Evolutionary conservation across 2,797 vertebrate species (phyloP), one percentile per base, ranked within the genome.

Genomic region (Myotis planiceps): DNA sequence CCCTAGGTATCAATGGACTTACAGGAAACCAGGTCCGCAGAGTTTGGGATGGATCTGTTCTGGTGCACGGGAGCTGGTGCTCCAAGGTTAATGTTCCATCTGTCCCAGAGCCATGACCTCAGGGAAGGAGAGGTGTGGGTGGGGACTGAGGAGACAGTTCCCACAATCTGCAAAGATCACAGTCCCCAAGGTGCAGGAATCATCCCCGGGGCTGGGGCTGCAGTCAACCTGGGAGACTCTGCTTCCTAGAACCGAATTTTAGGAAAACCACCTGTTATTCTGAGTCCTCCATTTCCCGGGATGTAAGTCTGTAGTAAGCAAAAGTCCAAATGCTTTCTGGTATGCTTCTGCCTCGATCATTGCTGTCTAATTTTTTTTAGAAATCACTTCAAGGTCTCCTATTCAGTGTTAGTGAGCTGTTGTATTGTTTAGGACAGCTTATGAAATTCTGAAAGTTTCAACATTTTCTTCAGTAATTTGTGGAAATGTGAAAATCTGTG

Each of bases 401-500:
- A 27, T 29, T 80, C 37, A 55, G 16, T 76, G 37, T 65, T 71
- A 42, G 81, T 71, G 32, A 88, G 4, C 47, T 74, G 10, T 83
- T 37, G 10, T 80, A 60, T 23, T 83, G 45, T 51, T 86, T 88
- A 74, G 76, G 79, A 32, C 37, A 49, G 10, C 18, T 32, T 49
- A 51, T 7, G 53, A 69, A 92, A 91, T 88, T 90, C 39, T 47
- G 68, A 88, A 71, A 92, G 29, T 51, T 66, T 71, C 25, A 49
- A 69, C 25, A 68, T 79, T 90, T 96, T 88, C 75, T 76, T 92
- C 34, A 49, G 82, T 47, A 84, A 85, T 75, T 84, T 78, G 25
- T 86, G 13, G 27, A 80, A 87, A 66, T 34, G 29, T 88, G 34
- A 58, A 91, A 25, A 60, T 63, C 13, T 81, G 78, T 65, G 37